Base-by-base conservation (phyloP, 1,140 invertebrate genomes). In the Wiebesia pumilae region DNA sequence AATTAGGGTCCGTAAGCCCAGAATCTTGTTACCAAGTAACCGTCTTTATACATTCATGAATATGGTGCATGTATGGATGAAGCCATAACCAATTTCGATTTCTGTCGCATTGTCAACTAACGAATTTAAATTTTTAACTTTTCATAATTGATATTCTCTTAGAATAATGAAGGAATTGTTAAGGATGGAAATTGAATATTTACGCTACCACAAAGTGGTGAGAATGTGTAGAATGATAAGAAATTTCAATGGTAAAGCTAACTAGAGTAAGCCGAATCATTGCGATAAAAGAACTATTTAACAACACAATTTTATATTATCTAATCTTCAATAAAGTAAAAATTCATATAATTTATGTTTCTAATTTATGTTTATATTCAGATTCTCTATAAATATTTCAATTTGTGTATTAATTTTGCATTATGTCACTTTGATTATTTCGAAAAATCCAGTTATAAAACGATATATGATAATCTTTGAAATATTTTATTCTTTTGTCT, bases 21-120 rank as follows among this genome's bases (percentile, higher is more conserved):
- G 58, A 79, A 51, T 69, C 77, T 69, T 85, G 62, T 85, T 85
- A 79, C 54, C 43, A 69, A 67, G 75, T 79, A 16, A 33, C n/a
- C 51, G 77, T 47, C 38, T 69, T 75, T 47, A 54, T 84, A 38
- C 10, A 78, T 43, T n/a, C n/a, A 78, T 27, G 83, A 78, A 67
- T 27, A 84, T 78, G 69, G 35, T 84, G 54, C 27, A 62, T n/a
- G 54, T 81, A 27, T 21, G 35, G 3, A 7, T 40, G 40, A n/a
- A 78, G 43, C 27, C 43, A 3, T 78, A 54, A 4, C n/a, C n/a
- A 51, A 16, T 43, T 81, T 69, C 38, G 27, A 81, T 62, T 62
- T 80, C 58, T 19, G 27, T n/a, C 62, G 79, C 35, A 54, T 58
- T 62, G 30, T 38, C 40, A 77, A 77, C 30, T 27, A 27, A 14